Evolutionary conservation across 2,888 invertebrate species (phyloP).

Genomic region (Diloba caeruleocephala): DNA sequence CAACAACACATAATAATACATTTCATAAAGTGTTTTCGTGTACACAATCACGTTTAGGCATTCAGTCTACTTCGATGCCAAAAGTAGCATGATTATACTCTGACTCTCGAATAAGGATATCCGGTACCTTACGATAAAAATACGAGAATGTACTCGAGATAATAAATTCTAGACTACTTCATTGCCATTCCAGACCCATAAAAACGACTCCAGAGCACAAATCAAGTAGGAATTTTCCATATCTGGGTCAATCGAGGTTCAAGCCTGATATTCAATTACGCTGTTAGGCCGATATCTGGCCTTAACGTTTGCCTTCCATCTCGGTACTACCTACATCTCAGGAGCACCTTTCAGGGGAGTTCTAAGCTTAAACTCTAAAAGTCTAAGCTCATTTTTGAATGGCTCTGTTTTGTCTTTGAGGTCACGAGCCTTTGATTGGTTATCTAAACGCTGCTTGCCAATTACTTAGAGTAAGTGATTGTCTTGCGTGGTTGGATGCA

Average conservation of each 20-base stretch:
- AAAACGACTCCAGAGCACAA: constrained; percentile 51
- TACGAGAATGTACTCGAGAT: constrained; percentile 18
- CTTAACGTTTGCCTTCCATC: constrained; percentile 72
- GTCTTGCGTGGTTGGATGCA: constrained; percentile 71
- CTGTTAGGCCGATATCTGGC: constrained; percentile 72
- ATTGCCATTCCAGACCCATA: constrained; percentile 33
- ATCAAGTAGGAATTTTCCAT: constrained; percentile 62
- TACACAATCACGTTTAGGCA: too few relatives aligned
- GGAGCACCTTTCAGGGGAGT: constrained; percentile 39
- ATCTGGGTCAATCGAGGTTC: constrained; percentile 61
- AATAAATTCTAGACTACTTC: constrained; percentile 32
- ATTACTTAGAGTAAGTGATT: constrained; percentile 86
- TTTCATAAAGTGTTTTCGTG: too few relatives aligned
- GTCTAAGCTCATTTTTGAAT: constrained; percentile 54
- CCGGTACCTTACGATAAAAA: constrained; percentile 4
- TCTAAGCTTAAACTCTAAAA: constrained; percentile 33
- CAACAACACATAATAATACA: too few relatives aligned
- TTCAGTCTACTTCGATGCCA: not conserved
- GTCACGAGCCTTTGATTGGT: constrained; percentile 80
- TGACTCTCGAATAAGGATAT: not conserved
- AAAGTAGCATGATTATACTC: not conserved
- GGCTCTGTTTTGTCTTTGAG: constrained; percentile 55
- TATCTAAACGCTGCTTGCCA: constrained; percentile 79
- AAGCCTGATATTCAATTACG: constrained; percentile 81
- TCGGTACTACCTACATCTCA: constrained; percentile 75